Base-by-base conservation (phyloP, 2,113 vertebrate genomes). In the Phaethon lepturus region DNA sequence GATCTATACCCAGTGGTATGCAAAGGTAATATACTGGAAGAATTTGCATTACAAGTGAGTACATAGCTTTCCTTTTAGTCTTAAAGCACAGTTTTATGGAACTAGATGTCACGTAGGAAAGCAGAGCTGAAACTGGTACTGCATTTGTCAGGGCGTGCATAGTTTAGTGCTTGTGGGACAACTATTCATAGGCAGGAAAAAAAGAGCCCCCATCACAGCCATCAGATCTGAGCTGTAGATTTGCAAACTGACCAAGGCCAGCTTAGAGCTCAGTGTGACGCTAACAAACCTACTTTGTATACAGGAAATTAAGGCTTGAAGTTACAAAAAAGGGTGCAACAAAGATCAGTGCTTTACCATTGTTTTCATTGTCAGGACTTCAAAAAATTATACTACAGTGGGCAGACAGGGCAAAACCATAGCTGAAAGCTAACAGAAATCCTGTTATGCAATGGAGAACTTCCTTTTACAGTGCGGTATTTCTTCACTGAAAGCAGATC, bases 401-500 rank as follows among this genome's bases (percentile, higher is more conserved):
- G 90, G 68, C 93, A 96, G 80, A 84, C 80, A 93, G 79, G 68
- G 38, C 88, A 94, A 97, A 95, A 68, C 53, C 73, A 31, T 63
- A 52, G 53, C 91, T 93, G 90, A 96, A 97, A 96, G 45, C 77
- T 92, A 94, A 64, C 62, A 94, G 62, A 75, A 75, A 95, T 84
- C 58, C 88, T 86, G 60, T 96, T 94, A 90, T 77, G 78, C 92
- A 95, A 47, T 63, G 90, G 90, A 81, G 80, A 96, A 81, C 81
- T 97, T 94, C 78, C 87, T 95, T 96, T 95, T 96, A 93, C 95
- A 62, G 87, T 69, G 94, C 31, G 50, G 62, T 68, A 92, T 97
- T 97, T 98, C 95, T 96, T 95, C 95, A 90, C 95, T 97, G 95
- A 98, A 98, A 97, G 97, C 96, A 94, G 97, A 98, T 98, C 97